These are phyloP conservation scores for Piscicola geometra DNA, from an alignment of 2,888 invertebrate species.

Conservation along the genomic window DNA sequence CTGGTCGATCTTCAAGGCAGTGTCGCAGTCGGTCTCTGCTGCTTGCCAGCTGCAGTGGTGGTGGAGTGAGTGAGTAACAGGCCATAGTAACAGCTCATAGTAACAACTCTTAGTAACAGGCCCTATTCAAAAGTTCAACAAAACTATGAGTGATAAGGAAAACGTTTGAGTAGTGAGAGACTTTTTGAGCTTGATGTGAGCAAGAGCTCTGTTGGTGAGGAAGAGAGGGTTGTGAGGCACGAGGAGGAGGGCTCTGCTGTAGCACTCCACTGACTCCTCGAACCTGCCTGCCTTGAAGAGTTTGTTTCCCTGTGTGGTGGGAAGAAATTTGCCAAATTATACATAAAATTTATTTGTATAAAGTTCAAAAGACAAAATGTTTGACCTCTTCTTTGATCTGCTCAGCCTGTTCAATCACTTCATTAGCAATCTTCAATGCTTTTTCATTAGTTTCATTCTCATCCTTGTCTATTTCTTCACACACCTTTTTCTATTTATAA, in stretches of 20 bases:
- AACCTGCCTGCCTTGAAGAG: conserved; percentile 53
- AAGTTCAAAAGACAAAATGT: neutral
- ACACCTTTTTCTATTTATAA: conserved; percentile 49
- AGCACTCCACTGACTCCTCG: conserved; percentile 55
- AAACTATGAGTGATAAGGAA: neutral
- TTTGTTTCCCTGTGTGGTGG: conserved; percentile 54
- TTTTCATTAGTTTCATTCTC: conserved; percentile 47
- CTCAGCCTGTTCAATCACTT: conserved; percentile 62
- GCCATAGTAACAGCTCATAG: no score
- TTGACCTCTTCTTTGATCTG: conserved; percentile 68
- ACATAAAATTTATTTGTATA: neutral
- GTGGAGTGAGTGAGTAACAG: no score
- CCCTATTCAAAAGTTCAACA: neutral
- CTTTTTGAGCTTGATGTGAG: conserved; percentile 67
- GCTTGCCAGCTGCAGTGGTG: conserved; percentile 52
- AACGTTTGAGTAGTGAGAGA: neutral
- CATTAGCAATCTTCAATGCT: conserved; percentile 52
- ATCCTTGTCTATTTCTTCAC: conserved; percentile 48
- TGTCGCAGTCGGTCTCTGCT: conserved; percentile 56
- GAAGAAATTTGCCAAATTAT: neutral
- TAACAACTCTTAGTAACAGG: no score
- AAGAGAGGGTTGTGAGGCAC: conserved; percentile 63
- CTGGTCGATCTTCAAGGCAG: conserved; percentile 54
- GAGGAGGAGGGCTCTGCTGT: conserved; percentile 53
- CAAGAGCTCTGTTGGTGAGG: conserved; percentile 81